Percentiles rank a stretch among this genome's conserved stretches.
Conservation (phyloP, 2,113 vertebrate species). For the Hipposideros armiger region DNA sequence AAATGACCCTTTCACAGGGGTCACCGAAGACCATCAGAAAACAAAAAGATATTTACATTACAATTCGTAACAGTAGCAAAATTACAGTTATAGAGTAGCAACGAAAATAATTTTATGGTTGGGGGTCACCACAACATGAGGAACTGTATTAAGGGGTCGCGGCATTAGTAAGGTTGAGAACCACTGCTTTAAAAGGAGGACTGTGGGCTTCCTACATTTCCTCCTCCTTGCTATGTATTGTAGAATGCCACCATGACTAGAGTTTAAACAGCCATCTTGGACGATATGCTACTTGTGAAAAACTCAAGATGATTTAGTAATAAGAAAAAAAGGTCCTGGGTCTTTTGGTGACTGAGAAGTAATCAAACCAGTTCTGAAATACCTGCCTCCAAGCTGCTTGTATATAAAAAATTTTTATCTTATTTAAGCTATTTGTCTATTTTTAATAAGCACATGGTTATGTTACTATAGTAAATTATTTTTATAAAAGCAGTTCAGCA, state of each 20-base stretch:
- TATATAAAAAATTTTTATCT: neutral
- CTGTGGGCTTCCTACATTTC: neutral
- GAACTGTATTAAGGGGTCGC: too few relatives aligned
- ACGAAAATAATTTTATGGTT: too few relatives aligned
- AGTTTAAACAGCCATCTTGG: conserved; percentile 6
- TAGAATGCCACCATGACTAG: neutral
- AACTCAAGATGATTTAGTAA: neutral
- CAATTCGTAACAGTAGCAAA: too few relatives aligned
- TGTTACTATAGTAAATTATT: neutral
- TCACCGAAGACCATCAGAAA: too few relatives aligned
- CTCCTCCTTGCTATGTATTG: neutral
- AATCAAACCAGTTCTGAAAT: conserved; percentile 40
- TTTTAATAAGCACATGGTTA: conserved; percentile 21
- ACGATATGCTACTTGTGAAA: conserved; percentile 36
- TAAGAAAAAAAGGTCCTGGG: neutral
- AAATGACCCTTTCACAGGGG: too few relatives aligned
- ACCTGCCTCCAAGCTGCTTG: neutral
- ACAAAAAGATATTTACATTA: too few relatives aligned
- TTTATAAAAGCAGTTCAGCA: conserved; percentile 19
- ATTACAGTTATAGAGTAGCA: too few relatives aligned
- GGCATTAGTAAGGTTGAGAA: too few relatives aligned
- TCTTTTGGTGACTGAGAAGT: neutral
- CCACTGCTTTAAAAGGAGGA: conserved; percentile 31
- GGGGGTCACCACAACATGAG: too few relatives aligned
- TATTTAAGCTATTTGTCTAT: neutral